A percentile compares a stretch with the other conserved stretches of the same genome.
Conservation (phyloP, 1,140 invertebrate genomes). For the Danaus plexippus region DNA sequence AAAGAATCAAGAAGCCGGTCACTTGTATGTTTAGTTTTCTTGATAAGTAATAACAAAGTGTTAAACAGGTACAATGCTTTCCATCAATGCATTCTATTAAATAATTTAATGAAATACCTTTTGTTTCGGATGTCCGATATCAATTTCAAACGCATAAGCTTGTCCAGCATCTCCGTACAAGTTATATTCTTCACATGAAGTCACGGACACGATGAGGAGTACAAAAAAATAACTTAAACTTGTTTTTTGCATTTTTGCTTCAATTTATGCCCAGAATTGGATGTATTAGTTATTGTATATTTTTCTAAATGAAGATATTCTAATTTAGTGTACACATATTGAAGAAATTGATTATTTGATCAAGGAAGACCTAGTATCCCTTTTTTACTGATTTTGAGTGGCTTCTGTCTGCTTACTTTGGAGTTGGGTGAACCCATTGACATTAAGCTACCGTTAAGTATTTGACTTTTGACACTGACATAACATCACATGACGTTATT, state of each 20-base stretch:
- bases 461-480: no score
- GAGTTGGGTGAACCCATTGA: no score
- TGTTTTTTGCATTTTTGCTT: conserved; percentile 26
- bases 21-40: no score
- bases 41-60: no score
- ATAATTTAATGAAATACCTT: conserved; percentile 36
- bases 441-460: no score
- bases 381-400: conserved; percentile 12
- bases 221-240: conserved; percentile 28
- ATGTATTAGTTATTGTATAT: no score
- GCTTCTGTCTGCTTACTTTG: conserved; percentile 8
- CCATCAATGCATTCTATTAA: neutral
- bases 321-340: no score
- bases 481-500: no score
- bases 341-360: no score
- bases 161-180: conserved; percentile 55
- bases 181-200: conserved; percentile 45
- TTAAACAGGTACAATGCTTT: neutral
- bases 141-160: conserved; percentile 52
- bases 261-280: conserved; percentile 4
- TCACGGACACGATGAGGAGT: conserved; percentile 22
- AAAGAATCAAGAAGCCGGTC: no score
- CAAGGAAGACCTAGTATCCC: no score
- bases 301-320: no score
- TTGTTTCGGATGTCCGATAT: conserved; percentile 51